phyloP scores from a whole-genome alignment of 2,888 invertebrate species.

The Chloroclystis v-ata region DNA sequence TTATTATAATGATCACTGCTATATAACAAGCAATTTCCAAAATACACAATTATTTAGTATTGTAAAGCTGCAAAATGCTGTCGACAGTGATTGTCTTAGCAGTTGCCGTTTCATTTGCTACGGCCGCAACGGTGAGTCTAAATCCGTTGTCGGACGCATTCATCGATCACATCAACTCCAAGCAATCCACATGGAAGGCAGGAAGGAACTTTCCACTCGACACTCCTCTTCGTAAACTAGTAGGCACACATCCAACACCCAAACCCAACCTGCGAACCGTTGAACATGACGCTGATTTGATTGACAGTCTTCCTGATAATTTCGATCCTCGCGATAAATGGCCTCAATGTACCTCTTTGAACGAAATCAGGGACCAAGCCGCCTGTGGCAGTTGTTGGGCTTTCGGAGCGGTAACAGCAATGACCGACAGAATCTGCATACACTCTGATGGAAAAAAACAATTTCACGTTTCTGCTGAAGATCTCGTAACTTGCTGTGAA shows the following conservation, averaged over 20 bases:
- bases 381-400: slow-evolving; percentile 97
- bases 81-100: not conserved
- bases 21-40: not conserved
- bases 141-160: slow-evolving; percentile 83
- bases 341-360: slow-evolving; percentile 90
- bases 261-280: slow-evolving; percentile 22
- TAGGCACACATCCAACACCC: slow-evolving; percentile 81
- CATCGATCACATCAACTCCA: slow-evolving; percentile 82
- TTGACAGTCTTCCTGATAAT: slow-evolving; percentile 80
- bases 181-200: slow-evolving; percentile 85
- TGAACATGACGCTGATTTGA: slow-evolving; percentile 48
- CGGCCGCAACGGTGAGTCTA: not conserved
- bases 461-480: slow-evolving; percentile 89
- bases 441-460: slow-evolving; percentile 83
- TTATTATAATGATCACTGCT: not conserved
- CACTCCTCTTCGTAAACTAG: slow-evolving; percentile 78
- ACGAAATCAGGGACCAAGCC: slow-evolving; percentile 90
- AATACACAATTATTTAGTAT: not conserved
- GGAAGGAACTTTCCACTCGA: slow-evolving; percentile 84
- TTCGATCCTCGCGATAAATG: slow-evolving; percentile 90
- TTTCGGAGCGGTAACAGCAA: slow-evolving; percentile 81
- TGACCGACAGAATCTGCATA: slow-evolving; percentile 89
- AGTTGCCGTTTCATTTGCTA: slow-evolving; percentile 13
- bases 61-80: not conserved
- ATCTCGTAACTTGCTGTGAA: slow-evolving; percentile 83